Conservation (phyloP, 2,797 vertebrate genomes). For the Pseudochromis fuscus region DNA sequence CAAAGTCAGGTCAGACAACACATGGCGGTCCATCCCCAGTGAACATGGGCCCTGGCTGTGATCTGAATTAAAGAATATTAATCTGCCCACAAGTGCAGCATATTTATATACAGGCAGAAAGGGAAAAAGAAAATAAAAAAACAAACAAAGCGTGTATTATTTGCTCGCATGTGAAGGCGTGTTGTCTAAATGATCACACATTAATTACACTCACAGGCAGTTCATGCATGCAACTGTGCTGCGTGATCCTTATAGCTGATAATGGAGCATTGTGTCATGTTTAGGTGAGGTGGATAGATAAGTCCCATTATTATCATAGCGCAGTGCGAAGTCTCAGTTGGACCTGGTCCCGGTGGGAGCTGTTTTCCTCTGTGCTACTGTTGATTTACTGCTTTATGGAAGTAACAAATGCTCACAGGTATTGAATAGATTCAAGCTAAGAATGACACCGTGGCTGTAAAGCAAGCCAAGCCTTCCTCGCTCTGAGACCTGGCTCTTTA, state of each 20-base stretch:
- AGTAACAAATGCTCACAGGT: constrained; percentile 72
- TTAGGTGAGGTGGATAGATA: constrained; percentile 59
- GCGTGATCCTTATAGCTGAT: constrained; percentile 43
- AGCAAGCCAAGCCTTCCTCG: constrained; percentile 44
- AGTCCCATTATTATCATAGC: constrained; percentile 63
- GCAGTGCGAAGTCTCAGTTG: constrained; percentile 46
- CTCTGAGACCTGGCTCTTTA: constrained; percentile 63
- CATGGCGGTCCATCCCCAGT: not conserved
- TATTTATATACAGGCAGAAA: not conserved
- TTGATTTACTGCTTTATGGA: constrained; percentile 71
- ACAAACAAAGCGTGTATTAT: constrained; percentile 8
- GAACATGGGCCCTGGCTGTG: not conserved
- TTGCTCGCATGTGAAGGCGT: constrained; percentile 15
- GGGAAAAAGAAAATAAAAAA: not conserved
- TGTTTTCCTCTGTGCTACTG: constrained; percentile 60
- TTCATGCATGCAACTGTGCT: constrained; percentile 21
- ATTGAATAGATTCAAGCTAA: constrained; percentile 67
- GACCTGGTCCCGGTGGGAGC: constrained; percentile 65
- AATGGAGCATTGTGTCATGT: constrained; percentile 58
- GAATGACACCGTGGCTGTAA: constrained; percentile 54
- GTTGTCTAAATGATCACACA: constrained; percentile 33
- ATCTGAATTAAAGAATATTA: constrained; percentile 2
- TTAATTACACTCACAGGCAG: constrained; percentile 44
- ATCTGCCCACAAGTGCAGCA: not conserved
- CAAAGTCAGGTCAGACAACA: constrained; percentile 16